These are phyloP conservation scores for Pristionchus exspectatus DNA, from an alignment of 2,888 invertebrate genomes.

Conservation along the genomic window DNA sequence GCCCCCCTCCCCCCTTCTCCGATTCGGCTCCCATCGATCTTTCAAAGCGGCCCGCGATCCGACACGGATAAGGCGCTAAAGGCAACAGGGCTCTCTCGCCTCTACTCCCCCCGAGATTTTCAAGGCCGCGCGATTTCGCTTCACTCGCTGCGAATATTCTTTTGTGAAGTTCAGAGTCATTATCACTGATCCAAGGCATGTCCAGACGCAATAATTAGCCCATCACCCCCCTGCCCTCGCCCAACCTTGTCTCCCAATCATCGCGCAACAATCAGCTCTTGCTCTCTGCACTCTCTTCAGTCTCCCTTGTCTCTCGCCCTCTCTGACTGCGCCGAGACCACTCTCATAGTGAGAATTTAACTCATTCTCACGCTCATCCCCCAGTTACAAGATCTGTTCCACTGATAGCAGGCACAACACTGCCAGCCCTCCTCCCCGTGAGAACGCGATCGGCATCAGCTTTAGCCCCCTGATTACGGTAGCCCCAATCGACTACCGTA, in stretches of 20 bases:
- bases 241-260: conserved; percentile 18
- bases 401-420: not conserved
- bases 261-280: not conserved
- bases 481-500: not conserved
- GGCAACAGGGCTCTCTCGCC: not conserved
- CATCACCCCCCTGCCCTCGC: not conserved
- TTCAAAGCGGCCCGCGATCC: not conserved
- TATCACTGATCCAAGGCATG: not conserved
- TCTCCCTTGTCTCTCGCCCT: not conserved
- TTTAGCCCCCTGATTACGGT: not conserved
- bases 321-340: not conserved
- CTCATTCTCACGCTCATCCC: conserved; percentile 33
- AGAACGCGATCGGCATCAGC: conserved; percentile 35
- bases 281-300: not conserved
- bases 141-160: no score
- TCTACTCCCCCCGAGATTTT: not conserved
- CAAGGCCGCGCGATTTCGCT: not conserved
- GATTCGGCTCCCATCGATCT: not conserved
- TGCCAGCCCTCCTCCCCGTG: conserved; percentile 19
- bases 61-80: conserved; percentile 22
- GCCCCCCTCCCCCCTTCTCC: not conserved
- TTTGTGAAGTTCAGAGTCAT: no score
- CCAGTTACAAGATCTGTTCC: conserved; percentile 11
- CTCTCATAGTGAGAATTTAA: not conserved
- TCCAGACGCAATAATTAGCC: not conserved